Evolutionary conservation across 2,888 invertebrate species (phyloP).

Genomic region (Zhuqinia jingwanae): DNA sequence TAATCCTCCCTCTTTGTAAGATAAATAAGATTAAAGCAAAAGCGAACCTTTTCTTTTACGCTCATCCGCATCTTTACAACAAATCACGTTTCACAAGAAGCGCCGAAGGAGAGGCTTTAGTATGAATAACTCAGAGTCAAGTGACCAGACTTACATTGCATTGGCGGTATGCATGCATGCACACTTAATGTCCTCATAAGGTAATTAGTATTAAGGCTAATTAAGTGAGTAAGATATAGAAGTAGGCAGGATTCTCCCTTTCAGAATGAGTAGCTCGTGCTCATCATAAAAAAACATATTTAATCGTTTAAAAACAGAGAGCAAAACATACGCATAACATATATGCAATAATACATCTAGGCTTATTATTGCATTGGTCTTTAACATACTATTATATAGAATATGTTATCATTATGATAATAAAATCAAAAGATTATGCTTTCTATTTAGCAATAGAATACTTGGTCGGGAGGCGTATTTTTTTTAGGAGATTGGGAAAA

Average conservation of each 20-base stretch:
- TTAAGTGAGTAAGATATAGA: slow-evolving; percentile 18
- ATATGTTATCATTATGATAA: neutral
- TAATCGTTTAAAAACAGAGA: neutral
- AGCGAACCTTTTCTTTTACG: too few relatives aligned
- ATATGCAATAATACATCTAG: neutral
- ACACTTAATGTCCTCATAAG: neutral
- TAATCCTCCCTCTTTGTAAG: too few relatives aligned
- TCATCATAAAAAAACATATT: neutral
- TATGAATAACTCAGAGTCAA: neutral
- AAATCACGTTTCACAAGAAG: neutral
- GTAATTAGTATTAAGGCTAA: slow-evolving; percentile 14
- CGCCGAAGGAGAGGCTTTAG: neutral
- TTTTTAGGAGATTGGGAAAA: too few relatives aligned
- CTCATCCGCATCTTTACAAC: too few relatives aligned
- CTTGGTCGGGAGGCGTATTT: too few relatives aligned
- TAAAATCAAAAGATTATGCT: neutral
- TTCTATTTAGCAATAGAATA: too few relatives aligned
- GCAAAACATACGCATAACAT: too few relatives aligned
- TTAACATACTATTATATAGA: neutral
- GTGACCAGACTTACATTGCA: neutral
- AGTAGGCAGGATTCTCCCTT: slow-evolving; percentile 10
- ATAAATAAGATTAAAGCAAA: too few relatives aligned
- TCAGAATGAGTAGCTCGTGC: slow-evolving; percentile 25
- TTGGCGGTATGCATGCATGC: neutral
- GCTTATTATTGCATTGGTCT: neutral